phyloP scores from a whole-genome alignment of 2,113 vertebrate genomes.

The Dasypus novemcinctus region DNA sequence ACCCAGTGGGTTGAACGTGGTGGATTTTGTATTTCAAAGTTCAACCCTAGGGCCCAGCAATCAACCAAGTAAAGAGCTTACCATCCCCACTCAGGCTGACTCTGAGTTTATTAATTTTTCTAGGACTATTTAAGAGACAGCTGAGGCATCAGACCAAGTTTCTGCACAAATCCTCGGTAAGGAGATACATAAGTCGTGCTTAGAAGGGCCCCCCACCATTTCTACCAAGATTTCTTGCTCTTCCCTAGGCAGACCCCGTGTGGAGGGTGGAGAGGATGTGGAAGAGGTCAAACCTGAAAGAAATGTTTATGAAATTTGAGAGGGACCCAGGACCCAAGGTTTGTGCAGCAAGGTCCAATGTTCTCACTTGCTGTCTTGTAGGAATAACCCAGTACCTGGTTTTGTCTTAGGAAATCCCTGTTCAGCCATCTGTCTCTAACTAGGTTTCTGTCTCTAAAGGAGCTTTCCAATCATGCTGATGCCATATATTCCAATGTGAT shows the following conservation, averaged over 20 bases:
- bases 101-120: slow-evolving; percentile 38
- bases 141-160: slow-evolving; percentile 38
- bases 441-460: slow-evolving; percentile 30
- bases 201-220: not conserved
- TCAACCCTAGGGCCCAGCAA: not conserved
- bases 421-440: not conserved
- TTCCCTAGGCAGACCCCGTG: not conserved
- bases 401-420: not conserved
- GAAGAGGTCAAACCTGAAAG: not conserved
- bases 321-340: not conserved
- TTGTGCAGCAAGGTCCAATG: not conserved
- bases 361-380: not conserved
- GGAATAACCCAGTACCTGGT: not conserved
- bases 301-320: not conserved
- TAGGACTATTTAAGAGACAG: slow-evolving; percentile 63
- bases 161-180: slow-evolving; percentile 47
- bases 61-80: not conserved
- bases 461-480: not conserved
- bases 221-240: not conserved
- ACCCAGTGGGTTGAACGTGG: not conserved
- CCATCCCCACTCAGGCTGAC: not conserved
- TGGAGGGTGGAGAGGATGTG: not conserved
- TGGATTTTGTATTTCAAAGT: not conserved
- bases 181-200: not conserved
- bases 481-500: slow-evolving; percentile 55